These are phyloP conservation scores for Megathymus violae DNA, from an alignment of 1,140 invertebrate genomes.

Conservation along the genomic window DNA sequence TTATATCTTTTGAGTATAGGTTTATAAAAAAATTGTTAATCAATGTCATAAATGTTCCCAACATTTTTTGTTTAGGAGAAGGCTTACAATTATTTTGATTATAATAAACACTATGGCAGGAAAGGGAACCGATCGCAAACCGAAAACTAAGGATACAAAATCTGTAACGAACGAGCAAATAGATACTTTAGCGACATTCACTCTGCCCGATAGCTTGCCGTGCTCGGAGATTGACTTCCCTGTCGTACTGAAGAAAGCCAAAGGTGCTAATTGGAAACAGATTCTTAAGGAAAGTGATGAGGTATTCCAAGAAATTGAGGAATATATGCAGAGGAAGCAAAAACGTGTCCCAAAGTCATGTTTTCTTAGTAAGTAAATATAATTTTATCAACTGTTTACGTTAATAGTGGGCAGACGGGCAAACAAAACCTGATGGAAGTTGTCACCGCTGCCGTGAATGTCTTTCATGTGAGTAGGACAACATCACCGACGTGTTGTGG, in stretches of 20 bases:
- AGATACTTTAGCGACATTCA: constrained; percentile 55
- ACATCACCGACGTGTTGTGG: too few species aligned
- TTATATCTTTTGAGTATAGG: too few species aligned
- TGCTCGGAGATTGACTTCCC: constrained; percentile 73
- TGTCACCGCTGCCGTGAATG: too few species aligned
- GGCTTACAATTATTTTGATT: too few species aligned
- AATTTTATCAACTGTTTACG: background rate
- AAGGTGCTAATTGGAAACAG: constrained; percentile 58
- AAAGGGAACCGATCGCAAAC: constrained; percentile 62
- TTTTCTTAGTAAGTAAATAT: constrained; percentile 57
- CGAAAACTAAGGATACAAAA: constrained; percentile 60
- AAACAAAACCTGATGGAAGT: too few species aligned
- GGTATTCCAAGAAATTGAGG: constrained; percentile 54
- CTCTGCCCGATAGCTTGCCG: constrained; percentile 63
- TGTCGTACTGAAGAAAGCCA: constrained; percentile 45
- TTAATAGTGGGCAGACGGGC: too few species aligned
- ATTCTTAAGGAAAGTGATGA: constrained; percentile 62
- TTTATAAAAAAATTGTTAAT: background rate
- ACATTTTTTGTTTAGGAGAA: too few species aligned
- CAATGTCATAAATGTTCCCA: background rate
- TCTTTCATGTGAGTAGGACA: too few species aligned
- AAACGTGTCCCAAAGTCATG: constrained; percentile 50
- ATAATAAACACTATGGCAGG: constrained; percentile 52
- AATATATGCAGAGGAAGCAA: constrained; percentile 54
- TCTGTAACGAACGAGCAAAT: constrained; percentile 33